phyloP scores from a whole-genome alignment of 92 coral and sea anemone species.

The Phenganax stokvisi region DNA sequence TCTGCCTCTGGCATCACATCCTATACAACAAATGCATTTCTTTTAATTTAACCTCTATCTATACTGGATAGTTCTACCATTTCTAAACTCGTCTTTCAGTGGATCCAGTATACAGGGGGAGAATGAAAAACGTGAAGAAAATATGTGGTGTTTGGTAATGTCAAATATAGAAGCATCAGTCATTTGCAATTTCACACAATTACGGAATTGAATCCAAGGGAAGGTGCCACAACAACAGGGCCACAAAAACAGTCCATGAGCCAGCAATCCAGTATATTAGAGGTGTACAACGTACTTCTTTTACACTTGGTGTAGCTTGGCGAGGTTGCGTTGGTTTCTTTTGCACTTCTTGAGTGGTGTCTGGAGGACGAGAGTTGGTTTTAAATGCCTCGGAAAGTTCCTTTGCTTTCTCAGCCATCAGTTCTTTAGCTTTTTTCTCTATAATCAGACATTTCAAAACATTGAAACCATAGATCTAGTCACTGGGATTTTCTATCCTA shows the following conservation, averaged over 20 bases:
- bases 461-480: too few relatives aligned
- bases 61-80: too few relatives aligned
- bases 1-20: not conserved
- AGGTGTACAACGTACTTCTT: not conserved
- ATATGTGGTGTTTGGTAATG: too few relatives aligned
- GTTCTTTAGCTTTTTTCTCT: not conserved
- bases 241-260: not conserved
- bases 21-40: not conserved
- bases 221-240: too few relatives aligned
- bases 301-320: not conserved
- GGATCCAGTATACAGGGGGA: not conserved
- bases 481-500: too few relatives aligned
- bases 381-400: not conserved
- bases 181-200: not conserved
- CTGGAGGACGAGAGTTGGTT: not conserved
- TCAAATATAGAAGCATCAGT: too few relatives aligned
- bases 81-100: too few relatives aligned
- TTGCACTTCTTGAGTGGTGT: not conserved
- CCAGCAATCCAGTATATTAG: not conserved
- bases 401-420: slow-evolving; percentile 5
- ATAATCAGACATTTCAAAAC: not conserved
- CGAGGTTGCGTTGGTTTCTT: not conserved
- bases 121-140: not conserved
- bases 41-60: too few relatives aligned
- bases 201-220: not conserved